These are phyloP conservation scores for Metacarcinus magister DNA, from an alignment of 2,888 invertebrate species.

Conservation along the genomic window DNA sequence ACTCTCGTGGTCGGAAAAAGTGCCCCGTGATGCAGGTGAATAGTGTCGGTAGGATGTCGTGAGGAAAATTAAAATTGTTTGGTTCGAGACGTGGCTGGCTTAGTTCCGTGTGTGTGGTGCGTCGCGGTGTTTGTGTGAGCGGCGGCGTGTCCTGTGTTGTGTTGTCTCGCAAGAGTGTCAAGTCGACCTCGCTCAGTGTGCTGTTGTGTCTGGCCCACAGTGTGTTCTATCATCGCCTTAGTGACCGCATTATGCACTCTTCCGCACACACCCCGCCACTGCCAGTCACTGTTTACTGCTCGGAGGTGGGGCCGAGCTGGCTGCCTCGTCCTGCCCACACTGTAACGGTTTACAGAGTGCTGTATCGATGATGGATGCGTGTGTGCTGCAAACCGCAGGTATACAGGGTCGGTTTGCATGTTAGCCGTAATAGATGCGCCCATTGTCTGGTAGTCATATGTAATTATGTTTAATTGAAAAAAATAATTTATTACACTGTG, in stretches of 20 bases:
- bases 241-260: constrained; percentile 18
- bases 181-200: neutral
- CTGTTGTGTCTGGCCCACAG: constrained; percentile 16
- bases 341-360: neutral
- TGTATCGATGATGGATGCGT: constrained; percentile 42
- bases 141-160: constrained; percentile 67
- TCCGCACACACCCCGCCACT: neutral
- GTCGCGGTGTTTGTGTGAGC: constrained; percentile 70
- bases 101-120: constrained; percentile 69
- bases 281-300: constrained; percentile 29
- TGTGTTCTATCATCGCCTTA: constrained; percentile 20
- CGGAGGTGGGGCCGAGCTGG: neutral
- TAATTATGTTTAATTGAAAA: constrained; percentile 12
- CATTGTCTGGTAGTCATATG: neutral
- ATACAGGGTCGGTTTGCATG: constrained; percentile 29
- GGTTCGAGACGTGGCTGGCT: constrained; percentile 58
- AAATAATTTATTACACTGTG: neutral
- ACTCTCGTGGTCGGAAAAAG: constrained; percentile 77
- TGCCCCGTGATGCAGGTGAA: constrained; percentile 73
- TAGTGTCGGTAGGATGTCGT: constrained; percentile 60
- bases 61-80: constrained; percentile 62
- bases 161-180: neutral
- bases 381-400: constrained; percentile 35
- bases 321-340: neutral
- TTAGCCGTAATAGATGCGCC: neutral